Base-by-base conservation (phyloP, 2,888 invertebrate genomes). In the Lasioglossum zephyrum region DNA sequence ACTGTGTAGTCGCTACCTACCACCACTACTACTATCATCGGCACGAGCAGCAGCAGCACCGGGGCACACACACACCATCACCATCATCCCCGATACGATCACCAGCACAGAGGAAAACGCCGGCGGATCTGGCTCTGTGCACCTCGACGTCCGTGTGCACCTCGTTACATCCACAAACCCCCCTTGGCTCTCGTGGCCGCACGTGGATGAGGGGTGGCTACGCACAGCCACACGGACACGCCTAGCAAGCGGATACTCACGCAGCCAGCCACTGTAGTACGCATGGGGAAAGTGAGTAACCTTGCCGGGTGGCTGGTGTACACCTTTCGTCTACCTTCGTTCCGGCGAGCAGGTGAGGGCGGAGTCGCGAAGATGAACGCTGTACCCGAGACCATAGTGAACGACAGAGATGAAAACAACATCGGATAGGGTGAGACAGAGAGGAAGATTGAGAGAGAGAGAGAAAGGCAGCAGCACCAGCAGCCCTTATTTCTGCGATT, bases 281-380 rank as follows among this genome's bases (percentile, higher is more conserved):
- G 85, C 83, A 89, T 82, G 86, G 90, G 89, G 91, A 90, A 91
- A 91, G 88, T 91, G 91, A 92, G 90, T 92, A 92, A 92, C 92
- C 92, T 92, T 92, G 92, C 89, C 76, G 85, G 86, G 60, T 86
- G 78, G 82, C 82, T 87, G 89, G 84, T 81, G 82, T 76, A 86
- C 89, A 88, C 91, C 87, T 88, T 85, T 89, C 87, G 82, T 87
- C 87, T 89, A 84, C 85, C 87, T 89, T 85, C 88, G 79, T 84
- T 81, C 82, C 83, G 73, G 69, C 69, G 87, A 26, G 84, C 90
- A 88, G 91, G 91, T 92, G 92, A 88, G 87, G 89, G 87, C 85
- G 86, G 86, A 86, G 89, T 41, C 87, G 49, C 80, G 73, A 81
- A 83, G 77, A 87, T 85, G 87, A 85, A 77, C 84, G 49, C 16